A percentile compares a stretch with the other conserved stretches of the same genome.
Evolutionary conservation across 1,140 invertebrate genomes (phyloP).

Genomic region (Papilio polyxenes): DNA sequence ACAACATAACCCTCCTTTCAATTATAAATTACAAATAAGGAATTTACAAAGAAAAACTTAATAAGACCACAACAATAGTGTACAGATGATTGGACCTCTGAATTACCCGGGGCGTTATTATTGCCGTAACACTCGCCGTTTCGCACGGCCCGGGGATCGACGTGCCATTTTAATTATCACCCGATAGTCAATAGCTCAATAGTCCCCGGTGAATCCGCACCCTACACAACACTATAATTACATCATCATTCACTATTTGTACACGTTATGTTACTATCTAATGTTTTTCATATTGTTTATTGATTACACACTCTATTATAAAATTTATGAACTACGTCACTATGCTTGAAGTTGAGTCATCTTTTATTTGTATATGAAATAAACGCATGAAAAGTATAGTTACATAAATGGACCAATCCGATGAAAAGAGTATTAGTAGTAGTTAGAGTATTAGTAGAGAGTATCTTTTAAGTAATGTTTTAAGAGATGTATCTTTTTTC

Average conservation of each 20-base stretch:
- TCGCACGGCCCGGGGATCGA: constrained; percentile 63
- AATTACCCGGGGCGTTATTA: constrained; percentile 47
- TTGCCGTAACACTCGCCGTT: constrained; percentile 54
- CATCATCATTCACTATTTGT: constrained; percentile 29
- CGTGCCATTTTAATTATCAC: constrained; percentile 69
- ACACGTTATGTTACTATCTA: background rate
- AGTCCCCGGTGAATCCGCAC: constrained; percentile 40
- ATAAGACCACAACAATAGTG: constrained; percentile 29
- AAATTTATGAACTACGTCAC: background rate
- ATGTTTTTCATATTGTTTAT: background rate
- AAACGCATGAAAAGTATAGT: too few relatives aligned
- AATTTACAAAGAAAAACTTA: constrained; percentile 18
- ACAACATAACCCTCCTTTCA: background rate
- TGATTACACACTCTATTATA: background rate
- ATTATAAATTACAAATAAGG: constrained; percentile 6
- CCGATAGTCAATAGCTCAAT: constrained; percentile 61
- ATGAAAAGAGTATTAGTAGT: too few relatives aligned
- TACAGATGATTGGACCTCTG: constrained; percentile 47
- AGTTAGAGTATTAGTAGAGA: too few relatives aligned
- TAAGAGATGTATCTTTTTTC: too few relatives aligned
- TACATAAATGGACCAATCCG: too few relatives aligned
- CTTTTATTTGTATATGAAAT: background rate
- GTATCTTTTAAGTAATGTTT: too few relatives aligned
- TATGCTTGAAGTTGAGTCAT: background rate
- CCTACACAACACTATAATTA: constrained; percentile 17